Evolutionary conservation across 2,888 invertebrate genomes (phyloP).

Genomic region (Amphipoea oculea): DNA sequence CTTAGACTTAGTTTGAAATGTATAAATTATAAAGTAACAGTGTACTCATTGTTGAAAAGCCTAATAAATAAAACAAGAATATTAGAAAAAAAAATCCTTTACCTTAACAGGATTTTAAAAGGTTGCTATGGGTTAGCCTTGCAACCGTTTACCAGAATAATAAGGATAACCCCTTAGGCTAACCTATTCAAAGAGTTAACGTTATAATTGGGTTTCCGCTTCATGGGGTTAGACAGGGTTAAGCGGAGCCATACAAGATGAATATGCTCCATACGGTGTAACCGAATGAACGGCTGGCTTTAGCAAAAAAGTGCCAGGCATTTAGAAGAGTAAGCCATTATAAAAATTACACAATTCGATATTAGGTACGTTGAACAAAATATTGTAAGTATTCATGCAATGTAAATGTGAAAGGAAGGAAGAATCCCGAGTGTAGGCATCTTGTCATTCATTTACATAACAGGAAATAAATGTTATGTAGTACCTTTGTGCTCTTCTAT

Average conservation of each 20-base stretch:
- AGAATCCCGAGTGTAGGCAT: neutral
- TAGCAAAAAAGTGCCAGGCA: neutral
- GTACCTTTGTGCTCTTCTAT: too few relatives aligned
- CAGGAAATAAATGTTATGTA: neutral
- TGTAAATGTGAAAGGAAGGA: neutral
- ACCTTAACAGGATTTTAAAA: neutral
- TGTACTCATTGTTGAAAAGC: too few relatives aligned
- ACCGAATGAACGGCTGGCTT: neutral
- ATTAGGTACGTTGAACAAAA: neutral
- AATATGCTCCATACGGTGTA: neutral
- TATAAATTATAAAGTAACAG: too few relatives aligned
- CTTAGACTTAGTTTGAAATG: too few relatives aligned
- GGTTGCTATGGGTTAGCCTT: neutral
- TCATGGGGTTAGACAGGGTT: neutral
- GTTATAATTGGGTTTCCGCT: neutral
- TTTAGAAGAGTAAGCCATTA: slow-evolving; percentile 3
- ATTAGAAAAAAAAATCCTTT: neutral
- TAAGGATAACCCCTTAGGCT: neutral
- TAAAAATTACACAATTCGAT: neutral
- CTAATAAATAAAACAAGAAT: too few relatives aligned
- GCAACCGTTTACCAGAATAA: neutral
- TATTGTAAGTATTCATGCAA: neutral
- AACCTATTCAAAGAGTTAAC: neutral
- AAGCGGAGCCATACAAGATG: neutral
- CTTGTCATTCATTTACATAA: neutral